A percentile compares a stretch with the other conserved stretches of the same genome.
phyloP scores from a whole-genome alignment of 2,113 vertebrate genomes.

The Hydrochoerus hydrochaeris region DNA sequence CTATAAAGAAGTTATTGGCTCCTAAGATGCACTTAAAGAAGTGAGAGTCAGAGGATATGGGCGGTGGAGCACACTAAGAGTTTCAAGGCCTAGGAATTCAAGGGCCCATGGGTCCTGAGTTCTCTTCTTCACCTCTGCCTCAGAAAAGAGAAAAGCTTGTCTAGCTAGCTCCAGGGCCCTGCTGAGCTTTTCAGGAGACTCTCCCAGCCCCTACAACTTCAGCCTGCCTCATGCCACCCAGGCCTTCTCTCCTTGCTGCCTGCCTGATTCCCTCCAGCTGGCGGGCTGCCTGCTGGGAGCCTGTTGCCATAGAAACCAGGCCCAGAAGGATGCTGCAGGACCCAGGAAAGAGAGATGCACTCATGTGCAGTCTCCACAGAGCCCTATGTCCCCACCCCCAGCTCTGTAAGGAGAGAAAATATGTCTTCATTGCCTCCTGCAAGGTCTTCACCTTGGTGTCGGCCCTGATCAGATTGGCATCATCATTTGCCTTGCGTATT shows the following conservation, averaged over 20 bases:
- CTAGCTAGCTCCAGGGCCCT: neutral
- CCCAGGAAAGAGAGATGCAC: slow-evolving; percentile 78
- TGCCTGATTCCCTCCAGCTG: slow-evolving; percentile 77
- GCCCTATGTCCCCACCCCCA: slow-evolving; percentile 74
- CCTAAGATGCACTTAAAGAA: neutral
- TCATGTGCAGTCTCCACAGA: slow-evolving; percentile 74
- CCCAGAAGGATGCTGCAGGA: slow-evolving; percentile 83
- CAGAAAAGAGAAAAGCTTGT: neutral
- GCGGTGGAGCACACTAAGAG: neutral
- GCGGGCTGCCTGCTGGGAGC: slow-evolving; percentile 81
- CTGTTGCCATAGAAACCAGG: slow-evolving; percentile 86
- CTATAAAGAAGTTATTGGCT: neutral
- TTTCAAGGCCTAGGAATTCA: slow-evolving; percentile 52
- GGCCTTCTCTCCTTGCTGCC: slow-evolving; percentile 69
- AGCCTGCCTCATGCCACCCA: slow-evolving; percentile 68
- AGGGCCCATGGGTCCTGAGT: neutral
- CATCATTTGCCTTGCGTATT: neutral
- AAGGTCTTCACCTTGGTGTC: slow-evolving; percentile 1
- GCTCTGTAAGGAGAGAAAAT: slow-evolving; percentile 7
- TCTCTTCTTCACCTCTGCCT: neutral
- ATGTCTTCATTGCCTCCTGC: neutral
- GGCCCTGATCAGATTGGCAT: neutral
- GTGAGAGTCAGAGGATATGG: neutral
- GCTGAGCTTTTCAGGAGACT: slow-evolving; percentile 33
- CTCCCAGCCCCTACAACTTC: slow-evolving; percentile 57